These are phyloP conservation scores for Ctenopoma kingsleyae DNA, from an alignment of 2,797 vertebrate genomes.

Conservation along the genomic window DNA sequence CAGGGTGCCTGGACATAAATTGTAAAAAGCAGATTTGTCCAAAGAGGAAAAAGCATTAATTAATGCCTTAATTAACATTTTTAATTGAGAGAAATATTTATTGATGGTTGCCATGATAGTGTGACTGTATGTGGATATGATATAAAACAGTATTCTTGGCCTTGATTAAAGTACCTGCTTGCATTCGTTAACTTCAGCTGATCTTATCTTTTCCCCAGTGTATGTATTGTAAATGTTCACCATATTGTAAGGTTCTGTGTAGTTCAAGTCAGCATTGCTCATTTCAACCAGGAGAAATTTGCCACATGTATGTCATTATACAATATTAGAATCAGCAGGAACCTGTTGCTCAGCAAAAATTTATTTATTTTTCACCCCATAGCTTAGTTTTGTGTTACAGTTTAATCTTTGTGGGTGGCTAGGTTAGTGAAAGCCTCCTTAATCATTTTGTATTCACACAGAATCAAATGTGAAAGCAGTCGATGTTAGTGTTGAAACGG, in stretches of 20 bases:
- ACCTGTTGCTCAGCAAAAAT: not conserved
- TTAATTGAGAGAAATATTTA: not conserved
- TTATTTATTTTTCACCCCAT: not conserved
- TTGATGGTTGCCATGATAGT: not conserved
- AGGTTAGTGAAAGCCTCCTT: slow-evolving; percentile 10
- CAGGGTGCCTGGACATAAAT: slow-evolving; percentile 1
- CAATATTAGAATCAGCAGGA: not conserved
- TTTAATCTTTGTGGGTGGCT: slow-evolving; percentile 5
- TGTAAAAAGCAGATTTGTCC: not conserved
- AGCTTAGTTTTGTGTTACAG: slow-evolving; percentile 17
- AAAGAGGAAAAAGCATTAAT: not conserved
- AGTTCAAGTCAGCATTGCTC: not conserved
- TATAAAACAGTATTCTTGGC: slow-evolving; percentile 4
- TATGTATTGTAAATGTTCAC: slow-evolving; percentile 9
- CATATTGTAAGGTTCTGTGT: slow-evolving; percentile 9
- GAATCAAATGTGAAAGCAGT: not conserved
- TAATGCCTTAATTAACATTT: not conserved
- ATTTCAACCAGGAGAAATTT: not conserved
- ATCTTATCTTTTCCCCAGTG: slow-evolving; percentile 12
- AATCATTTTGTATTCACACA: slow-evolving; percentile 14
- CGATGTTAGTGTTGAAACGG: not conserved
- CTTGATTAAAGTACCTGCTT: slow-evolving; percentile 12
- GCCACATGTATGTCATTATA: not conserved
- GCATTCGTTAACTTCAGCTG: slow-evolving; percentile 4
- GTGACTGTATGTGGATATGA: slow-evolving; percentile 4